Conservation (phyloP, 2,113 vertebrate genomes). For the Gymnobelideus leadbeateri region DNA sequence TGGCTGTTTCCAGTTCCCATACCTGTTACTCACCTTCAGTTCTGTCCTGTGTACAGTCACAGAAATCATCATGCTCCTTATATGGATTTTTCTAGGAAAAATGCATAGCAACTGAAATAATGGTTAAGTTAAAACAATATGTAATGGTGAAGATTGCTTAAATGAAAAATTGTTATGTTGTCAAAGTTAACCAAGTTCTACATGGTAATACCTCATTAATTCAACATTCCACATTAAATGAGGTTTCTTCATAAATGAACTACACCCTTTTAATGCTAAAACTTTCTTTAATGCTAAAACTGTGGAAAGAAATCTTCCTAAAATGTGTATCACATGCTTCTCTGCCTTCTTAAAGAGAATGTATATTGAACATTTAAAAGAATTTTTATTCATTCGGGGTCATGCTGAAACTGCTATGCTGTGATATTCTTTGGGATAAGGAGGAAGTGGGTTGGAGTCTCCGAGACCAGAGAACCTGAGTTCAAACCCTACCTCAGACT, state of each 20-base stretch:
- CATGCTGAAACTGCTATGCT: neutral
- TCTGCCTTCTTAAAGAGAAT: neutral
- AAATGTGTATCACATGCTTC: neutral
- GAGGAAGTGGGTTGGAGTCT: no score
- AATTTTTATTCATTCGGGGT: neutral
- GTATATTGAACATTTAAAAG: no score
- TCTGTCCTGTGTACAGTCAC: neutral
- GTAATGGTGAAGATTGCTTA: slow-evolving; percentile 24
- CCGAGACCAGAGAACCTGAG: no score
- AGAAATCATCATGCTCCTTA: slow-evolving; percentile 31
- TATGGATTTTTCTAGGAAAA: slow-evolving; percentile 31
- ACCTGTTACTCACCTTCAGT: neutral
- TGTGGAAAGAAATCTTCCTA: neutral
- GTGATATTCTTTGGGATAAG: neutral
- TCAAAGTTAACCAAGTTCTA: neutral
- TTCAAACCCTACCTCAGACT: neutral
- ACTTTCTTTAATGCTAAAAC: neutral
- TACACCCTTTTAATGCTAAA: slow-evolving; percentile 15
- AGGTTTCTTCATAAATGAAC: slow-evolving; percentile 27
- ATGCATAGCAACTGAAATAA: slow-evolving; percentile 26
- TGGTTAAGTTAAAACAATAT: slow-evolving; percentile 35
- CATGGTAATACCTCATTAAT: slow-evolving; percentile 7
- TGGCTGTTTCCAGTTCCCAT: neutral
- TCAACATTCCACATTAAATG: neutral
- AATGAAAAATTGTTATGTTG: slow-evolving; percentile 11